A percentile compares a stretch with the other conserved stretches of the same genome.
phyloP scores from a whole-genome alignment of 2,888 invertebrate species.

The Arge pagana region DNA sequence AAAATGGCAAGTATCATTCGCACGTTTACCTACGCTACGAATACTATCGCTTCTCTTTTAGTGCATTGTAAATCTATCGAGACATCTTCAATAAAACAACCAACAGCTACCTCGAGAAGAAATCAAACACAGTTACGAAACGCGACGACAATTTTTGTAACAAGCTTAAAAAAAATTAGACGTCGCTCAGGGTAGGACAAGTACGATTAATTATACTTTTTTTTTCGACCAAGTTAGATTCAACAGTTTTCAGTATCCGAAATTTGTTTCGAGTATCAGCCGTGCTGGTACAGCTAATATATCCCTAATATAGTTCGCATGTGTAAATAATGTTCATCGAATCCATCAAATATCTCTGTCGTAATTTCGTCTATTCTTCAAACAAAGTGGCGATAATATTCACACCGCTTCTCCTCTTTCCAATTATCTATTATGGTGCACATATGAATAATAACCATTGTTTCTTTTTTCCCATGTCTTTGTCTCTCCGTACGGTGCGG shows the following conservation, averaged over 20 bases:
- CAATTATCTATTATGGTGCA: slow-evolving; percentile 29
- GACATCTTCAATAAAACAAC: slow-evolving; percentile 15
- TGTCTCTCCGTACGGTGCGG: slow-evolving; percentile 57
- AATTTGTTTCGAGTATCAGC: too few species aligned
- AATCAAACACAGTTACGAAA: slow-evolving; percentile 33
- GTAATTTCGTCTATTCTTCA: too few species aligned
- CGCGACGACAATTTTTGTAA: slow-evolving; percentile 1
- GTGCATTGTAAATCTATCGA: slow-evolving; percentile 24
- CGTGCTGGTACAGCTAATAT: too few species aligned
- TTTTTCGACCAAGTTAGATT: too few species aligned
- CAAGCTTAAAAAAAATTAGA: too few species aligned
- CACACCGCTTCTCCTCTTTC: too few species aligned
- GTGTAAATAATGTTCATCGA: neutral
- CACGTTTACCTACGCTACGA: slow-evolving; percentile 23
- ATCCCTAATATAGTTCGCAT: neutral
- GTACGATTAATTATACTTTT: too few species aligned
- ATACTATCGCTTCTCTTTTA: slow-evolving; percentile 36
- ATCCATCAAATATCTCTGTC: slow-evolving; percentile 30
- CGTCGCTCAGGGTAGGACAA: too few species aligned
- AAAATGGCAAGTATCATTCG: slow-evolving; percentile 79
- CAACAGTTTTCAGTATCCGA: too few species aligned
- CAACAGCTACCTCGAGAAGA: neutral
- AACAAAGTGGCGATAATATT: too few species aligned
- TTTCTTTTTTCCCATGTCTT: slow-evolving; percentile 54
- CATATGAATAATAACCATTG: slow-evolving; percentile 43